Base-by-base conservation (phyloP, 2,888 invertebrate genomes). In the Drosophila helvetica region DNA sequence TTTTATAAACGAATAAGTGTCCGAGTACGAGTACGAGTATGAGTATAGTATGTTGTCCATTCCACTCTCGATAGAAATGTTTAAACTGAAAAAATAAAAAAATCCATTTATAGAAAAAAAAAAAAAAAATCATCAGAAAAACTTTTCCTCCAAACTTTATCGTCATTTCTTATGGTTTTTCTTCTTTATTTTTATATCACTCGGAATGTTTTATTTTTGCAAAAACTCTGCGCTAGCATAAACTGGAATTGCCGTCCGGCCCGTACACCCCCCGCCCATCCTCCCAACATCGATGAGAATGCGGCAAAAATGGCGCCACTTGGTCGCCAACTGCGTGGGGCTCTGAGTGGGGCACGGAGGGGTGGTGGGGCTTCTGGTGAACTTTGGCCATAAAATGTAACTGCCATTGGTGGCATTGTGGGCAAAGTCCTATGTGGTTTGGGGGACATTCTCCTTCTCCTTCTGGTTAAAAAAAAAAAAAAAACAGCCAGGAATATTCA, bases 241-340 rank as follows among this genome's bases (percentile, higher is more conserved):
- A 72, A 64, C 54, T 57, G 56, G 56, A 48, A 38, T 52, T 48
- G 18, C 47, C n/a, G 30, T 27, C 27, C 27, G 7, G 25, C 8
- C 27, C 7, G 7, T 7, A n/a, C n/a, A n/a, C n/a, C 25, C 25
- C 25, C 25, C 8, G 1, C 2, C 51, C 51, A 12, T 17, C 47
- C 27, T 22, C 8, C 8, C 27, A 47, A 48, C 25, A 15, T 9
- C 30, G 71, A 58, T 70, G 75, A 76, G 82, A 88, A 81, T 91
- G 90, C 91, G 91, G 77, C 90, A 90, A 90, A 89, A 86, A 78
- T 88, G 91, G 91, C 91, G 91, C 91, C 91, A 79, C 80, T 76
- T 75, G 82, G 91, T 79, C 91, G 91, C 78, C 80, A 56, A 8
- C 47, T 62, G 72, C 66, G 33, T 48, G 52, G 43, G 9, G 27